phyloP scores from a whole-genome alignment of 2,888 invertebrate genomes.

The Lasioglossum lativentre region DNA sequence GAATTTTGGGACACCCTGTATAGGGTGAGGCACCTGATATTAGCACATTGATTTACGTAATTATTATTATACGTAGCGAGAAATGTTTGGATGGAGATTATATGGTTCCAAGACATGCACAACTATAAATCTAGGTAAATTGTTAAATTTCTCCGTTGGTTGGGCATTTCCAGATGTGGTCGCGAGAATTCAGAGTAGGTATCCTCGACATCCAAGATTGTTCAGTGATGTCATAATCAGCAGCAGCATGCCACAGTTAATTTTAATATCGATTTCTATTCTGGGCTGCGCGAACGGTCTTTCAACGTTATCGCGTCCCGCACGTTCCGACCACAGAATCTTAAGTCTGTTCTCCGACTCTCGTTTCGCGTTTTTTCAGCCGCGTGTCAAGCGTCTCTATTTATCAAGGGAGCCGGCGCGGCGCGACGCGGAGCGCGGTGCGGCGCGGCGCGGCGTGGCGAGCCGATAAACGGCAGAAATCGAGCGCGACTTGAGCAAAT shows the following conservation, averaged over 20 bases:
- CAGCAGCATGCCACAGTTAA: not conserved
- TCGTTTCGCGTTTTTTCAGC: slow-evolving; percentile 27
- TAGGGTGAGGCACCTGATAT: too few species aligned
- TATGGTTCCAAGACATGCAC: too few species aligned
- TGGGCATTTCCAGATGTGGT: not conserved
- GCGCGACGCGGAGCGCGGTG: too few species aligned
- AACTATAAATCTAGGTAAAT: too few species aligned
- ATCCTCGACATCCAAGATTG: not conserved
- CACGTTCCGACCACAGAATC: not conserved
- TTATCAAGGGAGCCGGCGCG: slow-evolving; percentile 21
- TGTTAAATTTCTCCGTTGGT: not conserved
- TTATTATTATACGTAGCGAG: too few species aligned
- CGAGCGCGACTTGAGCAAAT: slow-evolving; percentile 37
- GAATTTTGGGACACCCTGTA: too few species aligned
- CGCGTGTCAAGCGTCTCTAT: slow-evolving; percentile 15
- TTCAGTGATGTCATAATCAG: slow-evolving; percentile 7
- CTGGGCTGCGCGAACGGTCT: not conserved
- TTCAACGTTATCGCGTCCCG: slow-evolving; percentile 12
- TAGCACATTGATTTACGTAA: too few species aligned
- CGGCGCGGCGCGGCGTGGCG: not conserved
- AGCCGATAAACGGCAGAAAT: slow-evolving; percentile 51
- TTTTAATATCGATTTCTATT: slow-evolving; percentile 39
- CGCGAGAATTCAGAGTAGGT: not conserved
- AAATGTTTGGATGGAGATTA: too few species aligned
- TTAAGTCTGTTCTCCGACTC: not conserved